phyloP scores from a whole-genome alignment of 2,797 vertebrate species.

The Lacerta viridis region DNA sequence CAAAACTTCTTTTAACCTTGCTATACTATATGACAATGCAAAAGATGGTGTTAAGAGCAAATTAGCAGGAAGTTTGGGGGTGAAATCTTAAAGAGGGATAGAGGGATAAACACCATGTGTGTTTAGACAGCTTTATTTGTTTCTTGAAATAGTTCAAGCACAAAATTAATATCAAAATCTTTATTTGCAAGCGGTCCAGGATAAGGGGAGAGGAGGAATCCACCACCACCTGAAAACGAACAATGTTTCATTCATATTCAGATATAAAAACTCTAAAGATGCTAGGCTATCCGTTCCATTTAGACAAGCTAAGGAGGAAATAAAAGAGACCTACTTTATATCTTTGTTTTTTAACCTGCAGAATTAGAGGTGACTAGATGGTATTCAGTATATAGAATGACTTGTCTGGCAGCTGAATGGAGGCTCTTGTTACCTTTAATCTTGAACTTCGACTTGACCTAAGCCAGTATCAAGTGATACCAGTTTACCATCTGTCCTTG shows the following conservation, averaged over 20 bases:
- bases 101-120: neutral
- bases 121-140: slow-evolving; percentile 24
- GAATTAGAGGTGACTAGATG: slow-evolving; percentile 59
- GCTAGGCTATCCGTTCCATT: neutral
- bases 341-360: slow-evolving; percentile 46
- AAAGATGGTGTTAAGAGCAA: slow-evolving; percentile 60
- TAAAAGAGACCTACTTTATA: slow-evolving; percentile 56
- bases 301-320: neutral
- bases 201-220: neutral
- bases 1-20: slow-evolving; percentile 43
- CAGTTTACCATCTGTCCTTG: slow-evolving; percentile 85
- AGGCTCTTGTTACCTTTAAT: slow-evolving; percentile 77
- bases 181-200: neutral
- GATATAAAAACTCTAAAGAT: slow-evolving; percentile 46
- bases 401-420: slow-evolving; percentile 66
- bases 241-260: slow-evolving; percentile 33
- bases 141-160: slow-evolving; percentile 33
- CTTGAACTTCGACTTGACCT: slow-evolving; percentile 90
- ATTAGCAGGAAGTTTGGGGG: neutral
- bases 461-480: slow-evolving; percentile 85
- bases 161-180: neutral
- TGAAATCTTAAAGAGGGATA: neutral
- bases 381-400: slow-evolving; percentile 48
- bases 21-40: slow-evolving; percentile 53
- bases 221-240: slow-evolving; percentile 24